These are phyloP conservation scores for Sinocyclocheilus anshuiensis DNA, from an alignment of 2,113 vertebrate species.

Conservation along the genomic window DNA sequence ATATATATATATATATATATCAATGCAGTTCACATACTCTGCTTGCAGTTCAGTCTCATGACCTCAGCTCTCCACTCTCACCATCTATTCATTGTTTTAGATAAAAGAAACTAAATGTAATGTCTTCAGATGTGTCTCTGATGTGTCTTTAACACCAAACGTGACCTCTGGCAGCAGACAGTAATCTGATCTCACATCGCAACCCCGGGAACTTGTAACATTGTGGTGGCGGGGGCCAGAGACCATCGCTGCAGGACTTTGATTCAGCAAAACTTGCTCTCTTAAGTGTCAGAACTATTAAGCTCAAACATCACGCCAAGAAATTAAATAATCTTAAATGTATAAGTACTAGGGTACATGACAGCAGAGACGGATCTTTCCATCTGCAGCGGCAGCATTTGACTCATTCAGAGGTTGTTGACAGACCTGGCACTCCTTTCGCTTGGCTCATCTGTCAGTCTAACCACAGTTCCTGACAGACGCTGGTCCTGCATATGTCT, in stretches of 20 bases:
- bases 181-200: constrained; percentile 51
- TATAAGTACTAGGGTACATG: neutral
- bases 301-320: neutral
- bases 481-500: constrained; percentile 38
- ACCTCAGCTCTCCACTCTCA: neutral
- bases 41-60: neutral
- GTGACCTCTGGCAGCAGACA: constrained; percentile 47
- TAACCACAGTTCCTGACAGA: constrained; percentile 30
- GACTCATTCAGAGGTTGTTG: constrained; percentile 6
- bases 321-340: neutral
- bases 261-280: neutral
- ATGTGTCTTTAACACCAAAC: constrained; percentile 1
- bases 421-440: constrained; percentile 32
- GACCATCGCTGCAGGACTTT: neutral
- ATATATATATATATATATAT: neutral
- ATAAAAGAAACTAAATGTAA: constrained; percentile 27
- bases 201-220: constrained; percentile 43
- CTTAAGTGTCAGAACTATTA: neutral
- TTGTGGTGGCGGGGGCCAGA: constrained; percentile 15
- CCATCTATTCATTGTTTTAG: constrained; percentile 11
- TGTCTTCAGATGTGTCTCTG: constrained; percentile 38
- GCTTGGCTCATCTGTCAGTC: constrained; percentile 34
- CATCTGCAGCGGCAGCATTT: constrained; percentile 4
- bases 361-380: constrained; percentile 11
- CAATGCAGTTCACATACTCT: too few species aligned